Conservation (phyloP, 2,888 invertebrate genomes). For the Platycheirus rosarum region DNA sequence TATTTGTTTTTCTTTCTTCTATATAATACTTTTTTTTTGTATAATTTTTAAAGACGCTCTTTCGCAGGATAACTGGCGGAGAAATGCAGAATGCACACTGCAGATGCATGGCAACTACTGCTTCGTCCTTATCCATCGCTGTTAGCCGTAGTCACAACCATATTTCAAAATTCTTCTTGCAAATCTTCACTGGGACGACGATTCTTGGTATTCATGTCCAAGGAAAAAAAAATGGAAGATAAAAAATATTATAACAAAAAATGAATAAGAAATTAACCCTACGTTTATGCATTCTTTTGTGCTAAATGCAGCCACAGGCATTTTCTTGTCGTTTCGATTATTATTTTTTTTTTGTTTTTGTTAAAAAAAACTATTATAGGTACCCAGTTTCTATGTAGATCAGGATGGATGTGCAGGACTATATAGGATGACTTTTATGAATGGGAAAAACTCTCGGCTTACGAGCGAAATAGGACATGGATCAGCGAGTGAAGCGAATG, state of each 20-base stretch:
- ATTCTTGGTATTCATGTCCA: constrained; percentile 63
- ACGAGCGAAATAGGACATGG: constrained; percentile 57
- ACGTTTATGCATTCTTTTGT: constrained; percentile 71
- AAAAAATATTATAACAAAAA: constrained; percentile 20
- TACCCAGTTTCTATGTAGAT: constrained; percentile 18
- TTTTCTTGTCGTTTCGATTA: constrained; percentile 59
- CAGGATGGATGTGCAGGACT: constrained; percentile 6
- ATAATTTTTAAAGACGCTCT: constrained; percentile 71
- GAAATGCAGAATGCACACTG: constrained; percentile 62
- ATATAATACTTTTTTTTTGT: constrained; percentile 12
- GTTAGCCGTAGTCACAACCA: constrained; percentile 1
- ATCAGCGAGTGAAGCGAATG: constrained; percentile 11
- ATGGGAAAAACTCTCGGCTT: constrained; percentile 34
- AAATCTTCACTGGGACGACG: constrained; percentile 27
- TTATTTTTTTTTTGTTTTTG: constrained; percentile 26
- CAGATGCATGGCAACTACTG: constrained; percentile 47
- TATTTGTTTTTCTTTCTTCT: constrained; percentile 25
- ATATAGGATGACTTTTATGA: constrained; percentile 46
- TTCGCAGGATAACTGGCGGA: constrained; percentile 65
- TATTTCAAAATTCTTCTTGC: constrained; percentile 56
- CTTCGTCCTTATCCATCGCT: constrained; percentile 24
- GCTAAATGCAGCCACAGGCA: constrained; percentile 73
- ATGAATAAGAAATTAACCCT: constrained; percentile 73
- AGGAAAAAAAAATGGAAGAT: constrained; percentile 26
- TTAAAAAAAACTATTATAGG: constrained; percentile 51